phyloP scores from a whole-genome alignment of 2,888 invertebrate genomes.

The Euphydryas editha region DNA sequence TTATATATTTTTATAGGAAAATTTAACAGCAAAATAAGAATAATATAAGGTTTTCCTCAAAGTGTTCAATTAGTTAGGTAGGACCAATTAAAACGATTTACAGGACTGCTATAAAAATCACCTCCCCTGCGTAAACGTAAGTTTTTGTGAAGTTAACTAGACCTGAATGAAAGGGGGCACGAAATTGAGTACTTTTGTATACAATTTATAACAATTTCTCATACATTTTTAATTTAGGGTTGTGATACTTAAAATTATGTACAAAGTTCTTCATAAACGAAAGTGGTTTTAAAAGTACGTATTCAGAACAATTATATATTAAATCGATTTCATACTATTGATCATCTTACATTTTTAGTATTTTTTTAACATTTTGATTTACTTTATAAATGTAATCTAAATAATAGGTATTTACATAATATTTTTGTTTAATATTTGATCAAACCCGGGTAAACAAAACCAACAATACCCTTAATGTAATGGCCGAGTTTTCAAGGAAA shows the following conservation, averaged over 20 bases:
- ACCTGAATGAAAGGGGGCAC: constrained; percentile 32
- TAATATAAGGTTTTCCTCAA: constrained; percentile 17
- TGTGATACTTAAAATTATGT: neutral
- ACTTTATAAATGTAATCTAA: too few species aligned
- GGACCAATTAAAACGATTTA: constrained; percentile 36
- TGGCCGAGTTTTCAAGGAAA: too few species aligned
- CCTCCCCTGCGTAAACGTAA: constrained; percentile 35
- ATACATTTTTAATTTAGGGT: constrained; percentile 18
- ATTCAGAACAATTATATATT: neutral
- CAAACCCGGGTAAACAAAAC: too few species aligned
- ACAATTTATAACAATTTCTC: constrained; percentile 33
- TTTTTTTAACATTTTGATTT: too few species aligned
- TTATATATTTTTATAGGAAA: neutral
- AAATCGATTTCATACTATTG: neutral
- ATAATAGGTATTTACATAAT: too few species aligned
- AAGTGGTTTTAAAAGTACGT: neutral
- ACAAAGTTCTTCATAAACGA: neutral
- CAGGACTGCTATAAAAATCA: constrained; percentile 36
- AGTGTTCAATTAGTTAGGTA: constrained; percentile 36
- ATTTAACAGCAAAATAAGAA: neutral
- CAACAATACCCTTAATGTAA: too few species aligned
- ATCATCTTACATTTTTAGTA: too few species aligned
- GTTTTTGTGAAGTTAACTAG: constrained; percentile 35
- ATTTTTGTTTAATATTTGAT: too few species aligned
- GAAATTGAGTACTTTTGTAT: constrained; percentile 31